Conservation (phyloP, 53 echinoderm and acorn worm genomes). For the Henricia sp. region DNA sequence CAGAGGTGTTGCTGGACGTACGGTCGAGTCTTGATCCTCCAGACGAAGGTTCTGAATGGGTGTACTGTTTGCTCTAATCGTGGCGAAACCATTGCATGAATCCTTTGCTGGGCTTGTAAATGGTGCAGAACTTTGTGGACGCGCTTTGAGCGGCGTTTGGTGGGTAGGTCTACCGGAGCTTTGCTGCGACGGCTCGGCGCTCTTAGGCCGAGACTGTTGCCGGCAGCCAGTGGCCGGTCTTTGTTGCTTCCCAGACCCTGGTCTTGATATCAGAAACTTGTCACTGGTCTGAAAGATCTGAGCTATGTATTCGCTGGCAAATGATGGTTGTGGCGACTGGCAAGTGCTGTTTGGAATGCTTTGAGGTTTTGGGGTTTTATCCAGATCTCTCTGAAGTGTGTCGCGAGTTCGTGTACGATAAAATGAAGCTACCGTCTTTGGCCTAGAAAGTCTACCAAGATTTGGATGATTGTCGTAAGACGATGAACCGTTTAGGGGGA, state of each 20-base stretch:
- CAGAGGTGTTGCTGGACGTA: background rate
- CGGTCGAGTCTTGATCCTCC: background rate
- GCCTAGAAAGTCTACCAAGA: no score
- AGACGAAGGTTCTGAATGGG: background rate
- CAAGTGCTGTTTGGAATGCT: background rate
- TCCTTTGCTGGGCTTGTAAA: background rate
- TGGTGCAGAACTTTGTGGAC: background rate
- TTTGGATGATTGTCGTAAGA: background rate
- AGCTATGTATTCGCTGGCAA: conserved; percentile 50
- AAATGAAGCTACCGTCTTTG: no score
- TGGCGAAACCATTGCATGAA: background rate
- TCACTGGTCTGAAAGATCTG: conserved; percentile 58
- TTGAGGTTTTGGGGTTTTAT: no score
- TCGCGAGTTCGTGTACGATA: no score
- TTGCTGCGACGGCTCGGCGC: no score
- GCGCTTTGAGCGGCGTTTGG: background rate
- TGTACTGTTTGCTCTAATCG: background rate
- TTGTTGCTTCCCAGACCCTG: no score
- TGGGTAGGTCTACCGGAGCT: no score
- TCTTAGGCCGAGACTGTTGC: background rate
- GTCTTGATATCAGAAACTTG: conserved; percentile 38
- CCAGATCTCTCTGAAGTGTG: no score
- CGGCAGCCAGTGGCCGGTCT: background rate
- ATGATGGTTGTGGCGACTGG: conserved; percentile 20
- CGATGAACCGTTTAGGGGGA: background rate